Percentiles rank a stretch among this genome's conserved stretches.
Evolutionary conservation across 2,888 invertebrate genomes (phyloP).

Genomic region (Stenodema calcarata): DNA sequence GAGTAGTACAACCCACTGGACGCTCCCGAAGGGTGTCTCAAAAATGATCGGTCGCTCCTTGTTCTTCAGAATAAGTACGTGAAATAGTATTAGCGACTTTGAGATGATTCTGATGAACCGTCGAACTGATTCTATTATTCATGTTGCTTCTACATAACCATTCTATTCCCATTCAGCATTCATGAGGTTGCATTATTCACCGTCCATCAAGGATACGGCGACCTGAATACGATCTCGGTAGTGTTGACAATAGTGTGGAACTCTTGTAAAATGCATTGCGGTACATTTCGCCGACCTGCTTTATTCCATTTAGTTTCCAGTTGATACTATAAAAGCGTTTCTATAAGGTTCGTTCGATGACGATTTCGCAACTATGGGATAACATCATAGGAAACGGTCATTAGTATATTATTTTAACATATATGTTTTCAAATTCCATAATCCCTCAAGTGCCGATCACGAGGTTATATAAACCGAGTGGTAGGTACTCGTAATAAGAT

Average conservation of each 20-base stretch:
- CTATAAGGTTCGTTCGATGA: neutral
- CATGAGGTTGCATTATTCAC: constrained; percentile 2
- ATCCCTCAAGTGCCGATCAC: too few relatives aligned
- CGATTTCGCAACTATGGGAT: too few relatives aligned
- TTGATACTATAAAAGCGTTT: neutral
- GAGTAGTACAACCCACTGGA: too few relatives aligned
- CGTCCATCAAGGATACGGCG: neutral
- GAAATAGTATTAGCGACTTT: neutral
- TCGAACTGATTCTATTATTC: constrained; percentile 2
- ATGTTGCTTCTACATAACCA: neutral
- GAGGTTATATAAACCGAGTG: too few relatives aligned
- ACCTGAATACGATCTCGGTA: neutral
- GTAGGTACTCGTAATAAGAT: too few relatives aligned
- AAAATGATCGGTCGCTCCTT: too few relatives aligned
- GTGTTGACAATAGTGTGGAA: constrained; percentile 2
- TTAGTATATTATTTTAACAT: too few relatives aligned
- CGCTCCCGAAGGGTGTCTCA: too few relatives aligned
- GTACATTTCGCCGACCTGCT: neutral
- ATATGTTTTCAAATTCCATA: too few relatives aligned
- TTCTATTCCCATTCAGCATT: neutral
- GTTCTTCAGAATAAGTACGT: too few relatives aligned
- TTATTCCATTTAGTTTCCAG: neutral
- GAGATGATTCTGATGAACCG: neutral
- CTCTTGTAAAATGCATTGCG: constrained; percentile 11
- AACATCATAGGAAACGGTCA: too few relatives aligned